Evolutionary conservation across 2,113 vertebrate genomes (phyloP).

Genomic region (Seriola dumerili): DNA sequence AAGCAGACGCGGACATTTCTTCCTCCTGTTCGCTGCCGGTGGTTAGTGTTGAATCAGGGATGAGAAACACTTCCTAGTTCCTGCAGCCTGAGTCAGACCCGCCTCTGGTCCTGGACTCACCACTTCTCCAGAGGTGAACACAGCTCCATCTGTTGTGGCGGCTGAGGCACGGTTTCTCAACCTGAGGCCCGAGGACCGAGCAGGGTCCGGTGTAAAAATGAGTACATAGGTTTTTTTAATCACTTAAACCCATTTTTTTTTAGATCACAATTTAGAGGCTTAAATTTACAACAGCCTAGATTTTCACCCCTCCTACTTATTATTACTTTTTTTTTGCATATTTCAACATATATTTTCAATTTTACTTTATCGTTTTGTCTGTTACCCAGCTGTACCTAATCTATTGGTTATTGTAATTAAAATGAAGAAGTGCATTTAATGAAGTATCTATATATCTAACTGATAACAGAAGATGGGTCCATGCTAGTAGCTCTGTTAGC

Average conservation of each 20-base stretch:
- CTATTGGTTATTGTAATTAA: background rate
- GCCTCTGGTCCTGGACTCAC: background rate
- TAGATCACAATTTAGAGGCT: no score
- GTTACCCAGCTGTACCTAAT: background rate
- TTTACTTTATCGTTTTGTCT: no score
- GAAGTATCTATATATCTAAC: background rate
- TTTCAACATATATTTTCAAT: background rate
- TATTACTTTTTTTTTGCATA: background rate
- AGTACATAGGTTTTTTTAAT: no score
- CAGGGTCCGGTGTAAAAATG: background rate
- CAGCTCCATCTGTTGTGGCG: constrained; percentile 27
- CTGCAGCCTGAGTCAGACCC: constrained; percentile 45
- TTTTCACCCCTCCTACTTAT: background rate
- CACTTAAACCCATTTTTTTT: no score
- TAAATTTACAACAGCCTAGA: no score
- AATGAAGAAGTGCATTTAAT: background rate
- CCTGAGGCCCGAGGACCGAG: background rate
- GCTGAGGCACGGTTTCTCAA: background rate
- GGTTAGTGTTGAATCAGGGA: background rate
- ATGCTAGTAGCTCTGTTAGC: background rate
- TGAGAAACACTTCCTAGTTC: constrained; percentile 66
- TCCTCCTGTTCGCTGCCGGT: background rate
- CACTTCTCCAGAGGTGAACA: background rate
- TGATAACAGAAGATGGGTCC: background rate
- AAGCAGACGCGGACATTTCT: constrained; percentile 60